Base-by-base conservation (phyloP, 2,888 invertebrate genomes). In the Hermaeophaga mercurialis region DNA sequence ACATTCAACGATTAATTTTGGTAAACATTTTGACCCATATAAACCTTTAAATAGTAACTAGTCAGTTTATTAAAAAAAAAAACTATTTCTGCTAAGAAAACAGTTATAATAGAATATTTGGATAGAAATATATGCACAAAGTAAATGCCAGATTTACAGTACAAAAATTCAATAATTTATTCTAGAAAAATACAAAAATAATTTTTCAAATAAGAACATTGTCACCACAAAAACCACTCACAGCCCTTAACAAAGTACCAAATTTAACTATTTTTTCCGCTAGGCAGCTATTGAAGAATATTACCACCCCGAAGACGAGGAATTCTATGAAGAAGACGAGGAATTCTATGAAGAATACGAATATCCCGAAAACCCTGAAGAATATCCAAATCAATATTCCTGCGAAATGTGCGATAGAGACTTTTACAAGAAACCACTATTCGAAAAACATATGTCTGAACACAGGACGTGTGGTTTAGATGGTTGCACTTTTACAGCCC, bases 351-450 rank as follows among this genome's bases (percentile, higher is more conserved):
- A 59, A 34, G 49, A 54, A 34, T 52, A 50, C 41, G 36, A 62
- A 36, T 36, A 61, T 18, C 14, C 18, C 43, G 54, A 61, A 26
- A 12, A 61, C 18, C 8, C 31, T 36, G 52, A 61, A 39, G 38
- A 11, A 49, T 43, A 58, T 43, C 33, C 62, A 14, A 61, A 66
- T 50, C 19, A 26, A 34, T 8, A n/a, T 75, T 85, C 82, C 76
- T 91, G 91, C 77, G 90, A 91, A 71, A 82, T 87, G n/a, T 96
- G 95, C 76, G 91, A 93, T 68, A 82, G 88, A 72, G 85, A 87
- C 8, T 91, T 92, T 74, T 77, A 79, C 48, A 81, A 82, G 0
- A 70, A 79, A 48, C 81, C 83, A 17, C 79, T 83, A 56, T 83
- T 89, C 54, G 77, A 83, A 43, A 80, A 81, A 43, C 95, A 96